Evolutionary conservation across 2,113 vertebrate species (phyloP).

Genomic region (Pristiophorus japonicus): DNA sequence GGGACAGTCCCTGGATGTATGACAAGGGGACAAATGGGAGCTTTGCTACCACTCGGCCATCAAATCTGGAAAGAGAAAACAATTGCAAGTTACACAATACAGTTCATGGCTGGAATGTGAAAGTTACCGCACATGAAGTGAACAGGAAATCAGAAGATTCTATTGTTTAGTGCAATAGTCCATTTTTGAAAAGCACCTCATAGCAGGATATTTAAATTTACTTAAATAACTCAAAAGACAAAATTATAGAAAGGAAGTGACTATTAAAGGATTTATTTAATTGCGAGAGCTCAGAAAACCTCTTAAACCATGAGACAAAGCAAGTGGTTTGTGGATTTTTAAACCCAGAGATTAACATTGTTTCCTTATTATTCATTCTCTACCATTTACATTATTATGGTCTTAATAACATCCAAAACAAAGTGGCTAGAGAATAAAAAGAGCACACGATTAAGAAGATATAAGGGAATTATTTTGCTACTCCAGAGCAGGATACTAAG

Average conservation of each 20-base stretch:
- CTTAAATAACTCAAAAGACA: not conserved
- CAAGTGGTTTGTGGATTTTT: not conserved
- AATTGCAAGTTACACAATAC: not conserved
- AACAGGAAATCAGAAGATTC: not conserved
- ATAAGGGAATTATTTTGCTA: not conserved
- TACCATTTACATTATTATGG: not conserved
- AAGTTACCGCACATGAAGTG: not conserved
- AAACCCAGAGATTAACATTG: not conserved
- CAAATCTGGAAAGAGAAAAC: conserved; percentile 67
- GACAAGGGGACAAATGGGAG: conserved; percentile 88
- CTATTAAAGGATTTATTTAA: not conserved
- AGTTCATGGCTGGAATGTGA: not conserved
- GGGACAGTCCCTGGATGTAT: conserved; percentile 93
- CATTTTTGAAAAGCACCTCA: not conserved
- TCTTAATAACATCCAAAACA: not conserved
- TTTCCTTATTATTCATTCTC: not conserved
- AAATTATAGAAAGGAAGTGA: not conserved
- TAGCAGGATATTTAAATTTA: too few relatives aligned
- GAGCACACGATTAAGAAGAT: not conserved
- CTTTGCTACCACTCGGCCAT: conserved; percentile 92
- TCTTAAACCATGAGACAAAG: not conserved
- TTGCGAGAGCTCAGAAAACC: not conserved
- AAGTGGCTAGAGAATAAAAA: not conserved
- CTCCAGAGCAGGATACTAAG: not conserved
- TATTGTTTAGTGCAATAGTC: not conserved